Conservation (phyloP, 2,888 invertebrate species). For the Synanthedon tipuliformis region DNA sequence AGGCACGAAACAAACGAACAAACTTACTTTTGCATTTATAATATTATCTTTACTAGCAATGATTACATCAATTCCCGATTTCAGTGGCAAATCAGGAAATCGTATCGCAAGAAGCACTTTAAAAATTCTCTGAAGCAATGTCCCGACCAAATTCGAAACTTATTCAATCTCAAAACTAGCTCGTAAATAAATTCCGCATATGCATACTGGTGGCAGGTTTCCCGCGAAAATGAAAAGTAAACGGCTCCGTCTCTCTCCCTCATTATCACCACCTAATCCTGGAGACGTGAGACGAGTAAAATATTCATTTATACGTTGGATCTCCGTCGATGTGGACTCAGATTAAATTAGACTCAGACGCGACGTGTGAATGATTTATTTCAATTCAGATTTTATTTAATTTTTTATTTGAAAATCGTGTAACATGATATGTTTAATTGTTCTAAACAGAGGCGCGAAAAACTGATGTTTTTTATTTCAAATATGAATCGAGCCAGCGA, state of each 20-base stretch:
- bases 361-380: background rate
- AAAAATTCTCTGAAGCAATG: constrained; percentile 7
- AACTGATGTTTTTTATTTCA: too few species aligned
- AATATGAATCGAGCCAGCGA: too few species aligned
- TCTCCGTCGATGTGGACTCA: background rate
- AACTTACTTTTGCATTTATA: too few species aligned
- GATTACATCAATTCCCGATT: too few species aligned
- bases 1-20: too few species aligned
- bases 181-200: constrained; percentile 9
- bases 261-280: constrained; percentile 36
- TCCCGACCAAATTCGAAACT: constrained; percentile 19
- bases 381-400: background rate
- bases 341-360: background rate
- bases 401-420: background rate
- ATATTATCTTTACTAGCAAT: too few species aligned
- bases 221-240: constrained; percentile 40
- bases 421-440: too few species aligned
- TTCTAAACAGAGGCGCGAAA: too few species aligned
- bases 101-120: background rate
- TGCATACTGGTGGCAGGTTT: constrained; percentile 8
- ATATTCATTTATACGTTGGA: constrained; percentile 19
- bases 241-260: constrained; percentile 16
- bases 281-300: constrained; percentile 21
- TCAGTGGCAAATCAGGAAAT: too few species aligned
- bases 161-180: constrained; percentile 17